Evolutionary conservation across 2,113 vertebrate species (phyloP).

Genomic region (Merops nubicus): DNA sequence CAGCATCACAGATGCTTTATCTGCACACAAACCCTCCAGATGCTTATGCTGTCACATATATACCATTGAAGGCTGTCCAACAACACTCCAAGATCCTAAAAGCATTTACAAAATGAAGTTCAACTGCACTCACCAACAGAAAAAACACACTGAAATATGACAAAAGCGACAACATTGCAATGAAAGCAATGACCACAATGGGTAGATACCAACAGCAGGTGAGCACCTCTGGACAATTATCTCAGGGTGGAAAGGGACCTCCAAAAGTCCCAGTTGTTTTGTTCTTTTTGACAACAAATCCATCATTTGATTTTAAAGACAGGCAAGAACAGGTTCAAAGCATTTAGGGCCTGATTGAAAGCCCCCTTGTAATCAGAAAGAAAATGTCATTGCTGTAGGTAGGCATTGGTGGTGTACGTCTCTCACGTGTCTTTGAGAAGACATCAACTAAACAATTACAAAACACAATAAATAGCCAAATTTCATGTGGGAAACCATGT

Average conservation of each 20-base stretch:
- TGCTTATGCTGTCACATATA: constrained; percentile 45
- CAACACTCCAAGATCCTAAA: constrained; percentile 42
- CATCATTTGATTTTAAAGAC: background rate
- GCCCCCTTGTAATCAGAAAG: background rate
- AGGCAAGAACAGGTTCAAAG: background rate
- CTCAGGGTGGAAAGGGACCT: background rate
- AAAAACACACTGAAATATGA: constrained; percentile 1
- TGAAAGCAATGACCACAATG: background rate
- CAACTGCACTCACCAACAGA: background rate
- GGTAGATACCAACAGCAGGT: background rate
- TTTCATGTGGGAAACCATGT: background rate
- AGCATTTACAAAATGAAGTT: constrained; percentile 17
- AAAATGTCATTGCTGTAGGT: background rate
- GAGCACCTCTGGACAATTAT: background rate
- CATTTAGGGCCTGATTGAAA: background rate
- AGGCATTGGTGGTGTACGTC: background rate
- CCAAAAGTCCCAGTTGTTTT: background rate
- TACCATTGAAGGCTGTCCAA: constrained; percentile 14
- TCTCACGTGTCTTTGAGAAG: background rate
- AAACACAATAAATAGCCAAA: background rate
- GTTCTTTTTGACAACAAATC: background rate
- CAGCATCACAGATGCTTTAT: constrained; percentile 63
- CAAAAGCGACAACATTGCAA: background rate
- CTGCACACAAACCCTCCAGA: constrained; percentile 56
- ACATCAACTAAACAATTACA: background rate